Conservation (phyloP, 2,797 vertebrate genomes). For the Halcyon smyrnensis region DNA sequence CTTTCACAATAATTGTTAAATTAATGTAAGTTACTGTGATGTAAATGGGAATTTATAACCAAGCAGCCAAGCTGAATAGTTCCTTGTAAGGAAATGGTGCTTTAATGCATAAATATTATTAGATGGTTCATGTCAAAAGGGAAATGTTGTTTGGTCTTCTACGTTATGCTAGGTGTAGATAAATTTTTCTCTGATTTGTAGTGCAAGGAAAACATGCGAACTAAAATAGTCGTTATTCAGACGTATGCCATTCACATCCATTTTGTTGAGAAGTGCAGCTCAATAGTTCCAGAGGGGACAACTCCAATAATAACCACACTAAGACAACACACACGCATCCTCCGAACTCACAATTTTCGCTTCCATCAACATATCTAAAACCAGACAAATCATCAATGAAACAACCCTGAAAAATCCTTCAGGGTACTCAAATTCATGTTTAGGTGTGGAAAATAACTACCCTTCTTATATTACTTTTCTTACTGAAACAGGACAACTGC, state of each 20-base stretch:
- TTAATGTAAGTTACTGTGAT: background rate
- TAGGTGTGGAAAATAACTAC: background rate
- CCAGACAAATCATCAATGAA: background rate
- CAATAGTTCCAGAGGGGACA: background rate
- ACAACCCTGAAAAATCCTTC: background rate
- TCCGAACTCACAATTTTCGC: background rate
- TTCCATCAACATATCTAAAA: background rate
- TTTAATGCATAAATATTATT: background rate
- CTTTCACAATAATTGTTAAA: background rate
- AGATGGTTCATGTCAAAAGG: background rate
- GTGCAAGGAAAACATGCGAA: background rate
- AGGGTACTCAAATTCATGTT: background rate
- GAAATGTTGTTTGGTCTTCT: background rate
- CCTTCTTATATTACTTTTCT: background rate
- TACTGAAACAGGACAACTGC: background rate
- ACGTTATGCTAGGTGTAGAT: background rate
- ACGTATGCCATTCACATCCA: background rate
- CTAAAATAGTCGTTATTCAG: background rate
- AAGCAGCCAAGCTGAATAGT: background rate
- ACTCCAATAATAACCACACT: background rate
- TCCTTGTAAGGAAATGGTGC: background rate
- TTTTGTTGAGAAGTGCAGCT: background rate
- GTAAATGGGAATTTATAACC: background rate
- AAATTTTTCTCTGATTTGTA: background rate
- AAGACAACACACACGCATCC: background rate